Evolutionary conservation across 2,888 invertebrate genomes (phyloP), one percentile per base, ranked within the genome.

Genomic region (Pachydiplax longipennis): DNA sequence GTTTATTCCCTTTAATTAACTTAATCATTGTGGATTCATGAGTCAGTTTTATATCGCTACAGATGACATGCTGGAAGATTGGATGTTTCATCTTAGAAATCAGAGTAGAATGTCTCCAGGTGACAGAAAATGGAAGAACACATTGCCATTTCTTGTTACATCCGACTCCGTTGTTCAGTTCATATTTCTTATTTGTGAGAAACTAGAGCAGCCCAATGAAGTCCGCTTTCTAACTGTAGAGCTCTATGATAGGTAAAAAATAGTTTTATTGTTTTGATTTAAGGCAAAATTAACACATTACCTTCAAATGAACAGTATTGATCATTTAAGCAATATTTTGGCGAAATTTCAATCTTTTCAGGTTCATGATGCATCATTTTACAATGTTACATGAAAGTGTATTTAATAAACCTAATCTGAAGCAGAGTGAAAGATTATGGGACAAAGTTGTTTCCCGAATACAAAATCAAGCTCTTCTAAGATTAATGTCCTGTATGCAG

Each of bases 281-380:
- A 18, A 53, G 1, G 53, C 53, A 53, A 2, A 53, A 53, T 5
- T n/a, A 18, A 53, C 15, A 53, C 2, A 4, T 82, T 53, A 18
- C 18, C 53, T 53, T 53, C 53, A 53, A 15, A 2, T 6, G 18
- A 18, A 53, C 5, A 18, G 1, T 12, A 73, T 73, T 31, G 8
- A 10, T 4, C 0, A 10, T 31, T 25, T 73, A 31, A 25, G 22
- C 10, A 25, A 31, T 25, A 31, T 18, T 15, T 8, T 1, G 25
- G 12, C 25, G n/a, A 73, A 73, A 73, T 73, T 73, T 31, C 0
- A 25, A 31, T 73, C 3, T 2, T 73, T 73, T 25, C 37, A 87
- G 87, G 37, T 87, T 87, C 25, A 87, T 87, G 61, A 61, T 61
- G 87, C 61, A 61, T 37, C 87, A 87, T 61, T 87, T 61, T 37